phyloP scores from a whole-genome alignment of 2,888 invertebrate species.

The Beris morrisii region DNA sequence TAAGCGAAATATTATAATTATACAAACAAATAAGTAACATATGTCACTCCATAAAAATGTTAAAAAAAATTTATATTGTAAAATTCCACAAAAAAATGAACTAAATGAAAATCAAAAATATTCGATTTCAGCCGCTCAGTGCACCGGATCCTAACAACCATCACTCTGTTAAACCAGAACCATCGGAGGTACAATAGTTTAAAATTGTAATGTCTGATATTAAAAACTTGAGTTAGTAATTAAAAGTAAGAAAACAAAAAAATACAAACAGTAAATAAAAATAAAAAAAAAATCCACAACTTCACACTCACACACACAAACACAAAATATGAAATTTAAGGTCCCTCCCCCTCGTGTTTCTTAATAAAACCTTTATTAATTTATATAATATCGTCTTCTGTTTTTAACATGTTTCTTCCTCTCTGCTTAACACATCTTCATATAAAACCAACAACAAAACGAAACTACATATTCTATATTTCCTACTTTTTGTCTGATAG shows the following conservation, averaged over 20 bases:
- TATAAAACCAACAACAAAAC: background rate
- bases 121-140: constrained; percentile 70
- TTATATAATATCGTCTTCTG: constrained; percentile 1
- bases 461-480: background rate
- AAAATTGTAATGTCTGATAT: constrained; percentile 42
- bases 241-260: constrained; percentile 26
- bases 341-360: too few relatives aligned
- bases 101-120: too few relatives aligned
- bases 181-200: constrained; percentile 78
- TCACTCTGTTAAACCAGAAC: constrained; percentile 76
- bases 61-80: too few relatives aligned
- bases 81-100: too few relatives aligned
- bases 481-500: constrained; percentile 9
- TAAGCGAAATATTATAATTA: too few relatives aligned
- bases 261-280: constrained; percentile 9
- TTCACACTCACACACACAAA: constrained; percentile 5
- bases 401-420: background rate
- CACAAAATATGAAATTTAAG: background rate
- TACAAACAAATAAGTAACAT: too few relatives aligned
- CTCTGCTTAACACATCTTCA: background rate
- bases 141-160: constrained; percentile 83
- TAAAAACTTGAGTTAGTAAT: constrained; percentile 31
- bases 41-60: too few relatives aligned
- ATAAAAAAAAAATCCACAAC: background rate
- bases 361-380: background rate